These are phyloP conservation scores for Mesocentrotus franciscanus DNA, from an alignment of 53 echinoderm and acorn worm genomes.

Conservation along the genomic window DNA sequence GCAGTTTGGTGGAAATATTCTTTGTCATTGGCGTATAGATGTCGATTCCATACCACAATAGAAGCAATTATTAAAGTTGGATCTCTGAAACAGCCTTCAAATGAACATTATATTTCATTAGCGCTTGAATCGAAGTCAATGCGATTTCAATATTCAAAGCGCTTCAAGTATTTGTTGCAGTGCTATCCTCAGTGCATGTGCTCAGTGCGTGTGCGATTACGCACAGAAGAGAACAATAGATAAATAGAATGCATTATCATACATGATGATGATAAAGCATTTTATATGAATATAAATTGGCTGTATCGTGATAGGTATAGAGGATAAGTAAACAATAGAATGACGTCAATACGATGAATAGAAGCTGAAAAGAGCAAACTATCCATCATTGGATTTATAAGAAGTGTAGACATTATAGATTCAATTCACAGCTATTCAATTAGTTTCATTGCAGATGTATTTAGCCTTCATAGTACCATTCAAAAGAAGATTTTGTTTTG, in stretches of 20 bases:
- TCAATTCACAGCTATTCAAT: not conserved
- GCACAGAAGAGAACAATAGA: not conserved
- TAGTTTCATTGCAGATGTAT: not conserved
- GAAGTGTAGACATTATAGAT: not conserved
- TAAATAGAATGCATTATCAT: not conserved
- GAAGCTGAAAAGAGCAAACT: not conserved
- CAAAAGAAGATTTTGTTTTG: not conserved
- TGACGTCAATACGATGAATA: conserved; percentile 26
- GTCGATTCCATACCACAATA: not conserved
- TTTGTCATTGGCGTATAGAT: not conserved
- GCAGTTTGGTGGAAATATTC: not conserved
- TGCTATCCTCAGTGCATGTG: not conserved
- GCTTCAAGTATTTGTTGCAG: not conserved
- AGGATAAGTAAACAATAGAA: not conserved
- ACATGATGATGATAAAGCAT: conserved; percentile 18
- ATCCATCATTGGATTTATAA: not conserved
- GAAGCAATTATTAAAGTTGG: conserved; percentile 3
- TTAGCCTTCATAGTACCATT: not conserved
- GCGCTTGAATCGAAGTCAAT: not conserved
- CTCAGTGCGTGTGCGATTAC: not conserved
- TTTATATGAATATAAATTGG: not conserved
- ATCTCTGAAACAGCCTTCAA: not conserved
- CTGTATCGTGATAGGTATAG: not conserved
- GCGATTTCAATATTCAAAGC: conserved; percentile 21
- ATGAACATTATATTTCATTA: not conserved